Base-by-base conservation (phyloP, 2,797 vertebrate genomes). In the Helarctos malayanus region DNA sequence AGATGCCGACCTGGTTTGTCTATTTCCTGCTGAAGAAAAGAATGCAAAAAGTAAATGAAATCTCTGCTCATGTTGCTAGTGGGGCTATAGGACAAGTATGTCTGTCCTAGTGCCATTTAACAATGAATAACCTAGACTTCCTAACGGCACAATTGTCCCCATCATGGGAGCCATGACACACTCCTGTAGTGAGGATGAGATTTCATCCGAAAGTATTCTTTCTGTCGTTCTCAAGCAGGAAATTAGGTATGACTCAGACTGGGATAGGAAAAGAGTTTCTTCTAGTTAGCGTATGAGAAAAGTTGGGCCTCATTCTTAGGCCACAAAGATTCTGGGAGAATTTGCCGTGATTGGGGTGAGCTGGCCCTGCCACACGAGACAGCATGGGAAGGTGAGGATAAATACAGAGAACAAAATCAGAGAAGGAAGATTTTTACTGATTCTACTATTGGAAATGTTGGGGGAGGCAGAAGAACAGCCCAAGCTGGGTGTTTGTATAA, bases 131-230 rank as follows among this genome's bases (percentile, higher is more conserved):
- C 8, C n/a, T 23, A 59, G 19, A 71, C 6, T 32, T 79, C 35
- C 6, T n/a, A 80, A 68, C 18, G 79, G 25, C 14, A 23, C 27
- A 41, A 2, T 25, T 86, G 18, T 54, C 27, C 52, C 7, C 25
- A 49, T 32, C 0, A 1, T 12, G 3, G 7, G 2, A 9, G 4
- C 23, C 19, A n/a, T 57, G 13, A 27, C 29, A 79, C 32, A 45
- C 3, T 54, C 3, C 63, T 29, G 3, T 32, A 25, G 13, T 82
- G 12, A 76, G 27, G n/a, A 49, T n/a, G 6, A 83, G 8, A 73
- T 57, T 92, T 54, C 8, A 35, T 73, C 41, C 83, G 25, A 71
- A 12, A 61, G 18, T 23, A 13, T 57, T 52, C 11, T 65, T 84
- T 41, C 10, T 56, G 13, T 71, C 38, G 23, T 65, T 87, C 32